phyloP scores from a whole-genome alignment of 2,797 vertebrate genomes.

The Intellagama lesueurii region DNA sequence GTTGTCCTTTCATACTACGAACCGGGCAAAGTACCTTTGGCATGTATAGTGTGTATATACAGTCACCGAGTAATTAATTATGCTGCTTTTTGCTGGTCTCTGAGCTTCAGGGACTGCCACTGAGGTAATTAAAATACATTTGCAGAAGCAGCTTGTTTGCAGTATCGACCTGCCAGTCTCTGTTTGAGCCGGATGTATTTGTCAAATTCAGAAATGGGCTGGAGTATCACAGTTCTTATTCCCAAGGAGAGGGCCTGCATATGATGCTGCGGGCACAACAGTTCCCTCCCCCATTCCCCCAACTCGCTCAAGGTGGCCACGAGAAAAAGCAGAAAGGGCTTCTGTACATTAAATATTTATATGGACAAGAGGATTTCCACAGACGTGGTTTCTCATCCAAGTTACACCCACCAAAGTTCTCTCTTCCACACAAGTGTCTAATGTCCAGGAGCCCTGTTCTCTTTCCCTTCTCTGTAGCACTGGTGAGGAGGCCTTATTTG shows the following conservation, averaged over 20 bases:
- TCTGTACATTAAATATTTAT: too few species aligned
- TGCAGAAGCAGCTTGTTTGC: slow-evolving; percentile 41
- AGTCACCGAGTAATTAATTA: slow-evolving; percentile 29
- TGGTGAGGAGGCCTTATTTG: neutral
- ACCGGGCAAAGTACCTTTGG: slow-evolving; percentile 28
- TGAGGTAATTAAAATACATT: slow-evolving; percentile 41
- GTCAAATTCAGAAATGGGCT: neutral
- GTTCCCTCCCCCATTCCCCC: too few species aligned
- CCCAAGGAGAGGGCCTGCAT: neutral
- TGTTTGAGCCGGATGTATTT: neutral
- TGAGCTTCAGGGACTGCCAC: slow-evolving; percentile 19
- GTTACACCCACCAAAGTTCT: too few species aligned
- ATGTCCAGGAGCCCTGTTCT: too few species aligned
- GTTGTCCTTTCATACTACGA: slow-evolving; percentile 49
- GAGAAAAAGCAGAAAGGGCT: too few species aligned
- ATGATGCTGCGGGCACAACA: neutral
- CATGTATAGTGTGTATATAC: slow-evolving; percentile 1
- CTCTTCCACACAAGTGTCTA: too few species aligned
- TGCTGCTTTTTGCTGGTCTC: slow-evolving; percentile 43
- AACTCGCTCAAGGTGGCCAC: too few species aligned
- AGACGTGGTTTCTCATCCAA: too few species aligned
- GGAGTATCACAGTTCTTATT: neutral
- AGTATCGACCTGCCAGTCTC: slow-evolving; percentile 1
- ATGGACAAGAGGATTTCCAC: too few species aligned
- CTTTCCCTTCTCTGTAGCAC: too few species aligned